These are phyloP conservation scores for Aplochiton taeniatus DNA, from an alignment of 2,797 vertebrate genomes.

Conservation along the genomic window DNA sequence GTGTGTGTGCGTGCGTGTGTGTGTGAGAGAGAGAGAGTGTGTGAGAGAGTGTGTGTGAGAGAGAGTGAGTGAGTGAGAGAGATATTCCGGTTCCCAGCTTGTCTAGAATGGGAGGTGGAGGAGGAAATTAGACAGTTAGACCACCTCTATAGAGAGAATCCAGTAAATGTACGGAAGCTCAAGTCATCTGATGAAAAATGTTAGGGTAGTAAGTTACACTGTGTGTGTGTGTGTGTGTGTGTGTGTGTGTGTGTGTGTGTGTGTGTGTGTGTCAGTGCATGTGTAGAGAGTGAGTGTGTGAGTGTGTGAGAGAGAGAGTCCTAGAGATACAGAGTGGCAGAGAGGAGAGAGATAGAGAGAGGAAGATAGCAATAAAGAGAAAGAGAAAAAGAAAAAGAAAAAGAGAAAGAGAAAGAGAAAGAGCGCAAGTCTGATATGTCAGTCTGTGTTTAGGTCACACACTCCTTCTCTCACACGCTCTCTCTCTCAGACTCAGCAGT, in stretches of 20 bases:
- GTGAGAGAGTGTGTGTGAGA: neutral
- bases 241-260: neutral
- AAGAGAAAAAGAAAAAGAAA: neutral
- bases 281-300: too few relatives aligned
- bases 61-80: too few relatives aligned
- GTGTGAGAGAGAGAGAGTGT: neutral
- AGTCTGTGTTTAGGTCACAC: constrained; percentile 42
- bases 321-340: too few relatives aligned
- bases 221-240: neutral
- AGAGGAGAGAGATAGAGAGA: neutral
- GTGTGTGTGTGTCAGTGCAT: neutral
- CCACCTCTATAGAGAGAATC: too few relatives aligned
- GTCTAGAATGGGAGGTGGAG: too few relatives aligned
- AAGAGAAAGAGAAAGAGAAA: constrained; percentile 5
- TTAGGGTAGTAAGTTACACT: too few relatives aligned
- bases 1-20: neutral
- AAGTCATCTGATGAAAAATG: too few relatives aligned
- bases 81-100: too few relatives aligned
- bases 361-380: neutral
- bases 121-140: too few relatives aligned
- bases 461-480: constrained; percentile 22
- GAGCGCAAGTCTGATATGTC: constrained; percentile 34
- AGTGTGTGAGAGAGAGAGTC: neutral
- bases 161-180: too few relatives aligned
- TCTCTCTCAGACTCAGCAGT: constrained; percentile 44